Conservation (phyloP, 2,888 invertebrate genomes). For the Drymonia ruficornis region DNA sequence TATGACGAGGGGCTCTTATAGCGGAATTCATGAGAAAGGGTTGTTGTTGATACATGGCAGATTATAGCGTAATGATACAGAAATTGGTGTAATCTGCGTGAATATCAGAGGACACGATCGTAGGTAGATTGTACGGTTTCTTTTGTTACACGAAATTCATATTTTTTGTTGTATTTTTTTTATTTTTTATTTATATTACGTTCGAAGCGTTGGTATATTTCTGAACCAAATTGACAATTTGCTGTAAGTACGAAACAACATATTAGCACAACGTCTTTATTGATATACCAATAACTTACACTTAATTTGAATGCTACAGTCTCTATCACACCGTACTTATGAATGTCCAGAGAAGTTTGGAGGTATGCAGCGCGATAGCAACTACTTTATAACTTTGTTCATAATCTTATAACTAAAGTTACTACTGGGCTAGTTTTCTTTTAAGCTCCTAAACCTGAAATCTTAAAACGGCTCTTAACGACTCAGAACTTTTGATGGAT, state of each 20-base stretch:
- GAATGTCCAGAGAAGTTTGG: too few relatives aligned
- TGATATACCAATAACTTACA: too few relatives aligned
- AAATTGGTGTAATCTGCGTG: conserved; percentile 56
- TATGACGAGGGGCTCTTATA: conserved; percentile 70
- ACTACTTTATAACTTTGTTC: too few relatives aligned
- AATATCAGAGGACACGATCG: conserved; percentile 42
- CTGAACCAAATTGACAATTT: background rate
- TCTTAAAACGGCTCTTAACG: too few relatives aligned
- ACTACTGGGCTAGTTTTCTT: too few relatives aligned
- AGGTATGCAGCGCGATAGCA: too few relatives aligned
- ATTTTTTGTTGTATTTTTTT: background rate
- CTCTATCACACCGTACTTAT: too few relatives aligned
- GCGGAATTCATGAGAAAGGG: conserved; percentile 66
- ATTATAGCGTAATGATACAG: conserved; percentile 51
- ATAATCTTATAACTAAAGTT: too few relatives aligned
- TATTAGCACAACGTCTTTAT: too few relatives aligned
- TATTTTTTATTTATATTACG: background rate
- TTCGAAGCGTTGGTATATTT: background rate
- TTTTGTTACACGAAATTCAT: conserved; percentile 36
- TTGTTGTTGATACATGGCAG: conserved; percentile 65
- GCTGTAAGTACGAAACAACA: background rate
- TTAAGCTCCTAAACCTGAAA: too few relatives aligned
- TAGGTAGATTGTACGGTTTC: conserved; percentile 40
- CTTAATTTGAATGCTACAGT: too few relatives aligned
- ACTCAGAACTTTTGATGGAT: too few relatives aligned